Conservation (phyloP, 2,113 vertebrate genomes). For the Willisornis vidua region DNA sequence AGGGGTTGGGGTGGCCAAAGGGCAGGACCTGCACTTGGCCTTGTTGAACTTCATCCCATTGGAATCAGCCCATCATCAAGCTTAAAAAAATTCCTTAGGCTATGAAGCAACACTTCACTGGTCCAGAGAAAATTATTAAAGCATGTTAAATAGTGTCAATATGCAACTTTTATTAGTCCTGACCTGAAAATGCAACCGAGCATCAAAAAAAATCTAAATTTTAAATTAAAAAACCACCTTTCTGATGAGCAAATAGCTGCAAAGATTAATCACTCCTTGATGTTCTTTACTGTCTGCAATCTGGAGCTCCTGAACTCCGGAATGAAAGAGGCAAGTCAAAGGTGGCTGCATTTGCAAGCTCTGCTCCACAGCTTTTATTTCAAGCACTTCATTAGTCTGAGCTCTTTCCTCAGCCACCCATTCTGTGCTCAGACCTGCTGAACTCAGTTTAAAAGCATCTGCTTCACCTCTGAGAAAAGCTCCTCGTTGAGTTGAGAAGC, state of each 20-base stretch:
- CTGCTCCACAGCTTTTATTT: neutral
- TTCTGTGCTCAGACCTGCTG: neutral
- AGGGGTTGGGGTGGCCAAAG: too few relatives aligned
- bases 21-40: too few relatives aligned
- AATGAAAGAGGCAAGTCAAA: neutral
- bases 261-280: neutral
- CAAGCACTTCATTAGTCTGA: neutral
- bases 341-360: neutral
- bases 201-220: neutral
- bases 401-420: neutral
- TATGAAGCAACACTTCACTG: neutral
- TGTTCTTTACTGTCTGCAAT: neutral
- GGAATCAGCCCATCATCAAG: neutral
- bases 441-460: neutral
- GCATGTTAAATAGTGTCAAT: neutral
- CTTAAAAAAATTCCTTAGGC: neutral
- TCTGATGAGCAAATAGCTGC: neutral
- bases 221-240: neutral
- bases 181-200: neutral
- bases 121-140: neutral
- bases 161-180: neutral
- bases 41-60: too few relatives aligned
- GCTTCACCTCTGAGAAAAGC: neutral
- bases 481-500: neutral
- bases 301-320: neutral